Conservation (phyloP, 2,113 vertebrate species). For the Suricata suricatta region DNA sequence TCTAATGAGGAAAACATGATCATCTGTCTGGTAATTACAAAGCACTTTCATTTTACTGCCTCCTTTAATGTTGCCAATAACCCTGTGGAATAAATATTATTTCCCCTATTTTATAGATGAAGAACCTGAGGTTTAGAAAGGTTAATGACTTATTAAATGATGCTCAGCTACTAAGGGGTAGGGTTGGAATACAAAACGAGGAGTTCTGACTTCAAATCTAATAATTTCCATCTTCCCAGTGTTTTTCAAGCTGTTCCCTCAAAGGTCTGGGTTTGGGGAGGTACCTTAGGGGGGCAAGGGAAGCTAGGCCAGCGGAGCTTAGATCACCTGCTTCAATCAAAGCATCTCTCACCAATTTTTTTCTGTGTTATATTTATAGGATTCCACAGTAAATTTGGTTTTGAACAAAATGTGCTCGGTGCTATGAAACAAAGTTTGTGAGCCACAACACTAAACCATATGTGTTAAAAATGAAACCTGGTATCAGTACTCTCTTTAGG, state of each 20-base stretch:
- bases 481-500: background rate
- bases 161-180: background rate
- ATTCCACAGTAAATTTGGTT: background rate
- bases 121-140: conserved; percentile 41
- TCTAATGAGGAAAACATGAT: background rate
- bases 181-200: background rate
- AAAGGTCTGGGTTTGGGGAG: background rate
- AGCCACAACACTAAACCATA: background rate
- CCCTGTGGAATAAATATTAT: conserved; percentile 44
- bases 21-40: conserved; percentile 51
- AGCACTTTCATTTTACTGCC: conserved; percentile 29
- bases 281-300: fast-evolving
- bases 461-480: background rate
- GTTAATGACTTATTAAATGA: background rate
- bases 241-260: background rate
- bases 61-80: conserved; percentile 28
- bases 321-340: background rate
- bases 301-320: background rate
- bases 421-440: background rate
- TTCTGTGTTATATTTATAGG: background rate
- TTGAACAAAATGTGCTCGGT: background rate
- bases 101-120: conserved; percentile 23
- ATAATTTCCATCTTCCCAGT: background rate
- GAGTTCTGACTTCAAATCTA: background rate
- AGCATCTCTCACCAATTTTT: background rate